phyloP scores from a whole-genome alignment of 2,113 vertebrate genomes.

The Zosterops japonicus region DNA sequence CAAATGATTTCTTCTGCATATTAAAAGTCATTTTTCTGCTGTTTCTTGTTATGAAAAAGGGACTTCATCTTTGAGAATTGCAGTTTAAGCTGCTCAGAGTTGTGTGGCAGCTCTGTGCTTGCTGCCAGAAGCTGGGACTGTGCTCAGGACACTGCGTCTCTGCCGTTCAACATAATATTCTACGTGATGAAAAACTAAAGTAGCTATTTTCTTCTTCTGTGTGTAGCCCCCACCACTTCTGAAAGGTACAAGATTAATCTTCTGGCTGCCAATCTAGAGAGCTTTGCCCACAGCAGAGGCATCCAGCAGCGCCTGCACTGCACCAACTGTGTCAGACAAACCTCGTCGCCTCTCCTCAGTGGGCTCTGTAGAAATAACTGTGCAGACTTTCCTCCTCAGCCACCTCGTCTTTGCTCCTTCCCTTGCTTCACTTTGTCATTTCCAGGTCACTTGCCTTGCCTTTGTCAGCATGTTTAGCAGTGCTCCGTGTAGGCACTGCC shows the following conservation, averaged over 20 bases:
- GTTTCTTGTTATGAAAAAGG: not conserved
- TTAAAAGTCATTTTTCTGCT: not conserved
- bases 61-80: not conserved
- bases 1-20: not conserved
- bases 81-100: not conserved
- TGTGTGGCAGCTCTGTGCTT: not conserved
- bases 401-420: slow-evolving; percentile 27
- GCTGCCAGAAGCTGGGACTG: slow-evolving; percentile 39
- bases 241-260: slow-evolving; percentile 26
- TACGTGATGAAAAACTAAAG: slow-evolving; percentile 62
- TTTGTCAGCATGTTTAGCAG: slow-evolving; percentile 34
- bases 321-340: not conserved
- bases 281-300: not conserved
- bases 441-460: slow-evolving; percentile 66
- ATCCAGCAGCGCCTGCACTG: not conserved
- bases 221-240: not conserved
- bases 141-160: slow-evolving; percentile 29
- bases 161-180: not conserved
- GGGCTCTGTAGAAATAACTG: not conserved
- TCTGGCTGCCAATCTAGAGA: not conserved
- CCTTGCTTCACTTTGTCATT: slow-evolving; percentile 54
- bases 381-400: not conserved
- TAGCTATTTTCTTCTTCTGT: not conserved
- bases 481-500: not conserved
- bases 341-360: not conserved